A percentile compares a stretch with the other conserved stretches of the same genome.
Evolutionary conservation across 2,113 vertebrate species (phyloP).

Genomic region (Coptodon rendalli): DNA sequence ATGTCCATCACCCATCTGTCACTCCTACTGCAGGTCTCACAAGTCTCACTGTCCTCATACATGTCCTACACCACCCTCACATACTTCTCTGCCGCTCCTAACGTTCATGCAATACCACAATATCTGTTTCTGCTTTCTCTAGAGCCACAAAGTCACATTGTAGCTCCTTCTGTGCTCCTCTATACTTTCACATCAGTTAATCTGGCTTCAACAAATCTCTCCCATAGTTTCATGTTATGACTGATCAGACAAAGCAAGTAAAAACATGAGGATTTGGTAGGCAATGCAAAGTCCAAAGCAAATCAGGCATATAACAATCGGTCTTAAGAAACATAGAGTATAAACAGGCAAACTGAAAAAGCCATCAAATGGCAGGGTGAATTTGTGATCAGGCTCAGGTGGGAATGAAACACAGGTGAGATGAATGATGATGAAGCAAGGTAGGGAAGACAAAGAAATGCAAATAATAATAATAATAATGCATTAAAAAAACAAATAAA

Average conservation of each 20-base stretch:
- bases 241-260: background rate
- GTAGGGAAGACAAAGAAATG: background rate
- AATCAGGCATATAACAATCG: background rate
- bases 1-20: background rate
- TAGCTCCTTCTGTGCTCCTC: background rate
- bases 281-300: background rate
- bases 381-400: background rate
- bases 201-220: background rate
- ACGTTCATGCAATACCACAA: background rate
- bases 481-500: background rate
- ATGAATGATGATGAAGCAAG: background rate
- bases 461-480: background rate
- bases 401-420: background rate
- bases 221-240: background rate
- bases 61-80: background rate
- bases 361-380: background rate
- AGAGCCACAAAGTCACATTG: background rate
- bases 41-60: background rate
- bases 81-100: background rate
- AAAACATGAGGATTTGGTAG: background rate
- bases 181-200: background rate
- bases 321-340: background rate
- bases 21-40: background rate
- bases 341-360: background rate
- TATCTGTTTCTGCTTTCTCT: background rate